Base-by-base conservation (phyloP, 2,797 vertebrate species). In the Nyctibius grandis region DNA sequence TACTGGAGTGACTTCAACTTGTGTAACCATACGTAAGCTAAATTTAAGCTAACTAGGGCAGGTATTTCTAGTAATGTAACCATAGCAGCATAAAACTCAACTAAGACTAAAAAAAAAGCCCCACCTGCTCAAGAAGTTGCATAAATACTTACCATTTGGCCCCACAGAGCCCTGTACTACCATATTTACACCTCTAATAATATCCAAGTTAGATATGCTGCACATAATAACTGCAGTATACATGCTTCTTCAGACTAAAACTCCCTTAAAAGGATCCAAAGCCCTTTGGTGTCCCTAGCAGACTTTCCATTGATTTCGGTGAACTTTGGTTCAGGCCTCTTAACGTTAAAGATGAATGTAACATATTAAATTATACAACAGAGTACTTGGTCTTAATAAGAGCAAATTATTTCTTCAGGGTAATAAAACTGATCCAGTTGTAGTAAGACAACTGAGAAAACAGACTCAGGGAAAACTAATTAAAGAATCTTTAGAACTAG, bases 371-470 rank as follows among this genome's bases (percentile, higher is more conserved):
- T 92, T 95, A 89, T 77, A 82, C 70, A 95, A 85, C 51, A 85
- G 83, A 91, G 40, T 85, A 87, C 31, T 94, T 72, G 74, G 81
- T 94, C 83, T 74, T 96, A 91, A 95, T 90, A 95, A 94, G 90
- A 89, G 63, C 60, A 95, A 96, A 93, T 95, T 95, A 95, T 92
- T 96, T 93, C 67, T 95, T 92, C 77, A 60, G 83, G 67, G 78
- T 93, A 96, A 91, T 95, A 96, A 91, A 92, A 84, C 26, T 68
- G 63, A 87, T 92, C 34, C 75, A 54, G 34, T 83, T 83, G 42
- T 51, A 91, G 77, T 29, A 28, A 91, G 45, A 87, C 81, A 94
- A 94, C 67, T 82, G 61, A 93, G 90, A 82, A 96, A 96, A 96
- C 86, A 93, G 83, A 89, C 68, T 85, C 45, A 42, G n/a, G 45